phyloP scores from a whole-genome alignment of 2,797 vertebrate genomes.

The Sphenopsis melanotis region DNA sequence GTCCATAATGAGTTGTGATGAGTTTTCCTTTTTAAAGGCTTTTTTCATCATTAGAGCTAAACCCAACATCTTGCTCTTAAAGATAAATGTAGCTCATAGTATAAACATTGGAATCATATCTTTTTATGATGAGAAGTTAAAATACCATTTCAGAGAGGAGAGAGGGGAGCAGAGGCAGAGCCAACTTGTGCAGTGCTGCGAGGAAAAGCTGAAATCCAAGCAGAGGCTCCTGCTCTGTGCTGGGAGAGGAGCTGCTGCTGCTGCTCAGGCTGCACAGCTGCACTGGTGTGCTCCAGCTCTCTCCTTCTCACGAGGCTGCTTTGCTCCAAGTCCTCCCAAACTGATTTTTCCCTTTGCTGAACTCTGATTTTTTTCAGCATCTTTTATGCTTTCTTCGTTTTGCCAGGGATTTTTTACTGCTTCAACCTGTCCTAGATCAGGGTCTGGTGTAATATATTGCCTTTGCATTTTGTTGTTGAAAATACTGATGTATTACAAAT shows the following conservation, averaged over 20 bases:
- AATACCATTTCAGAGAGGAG: not conserved
- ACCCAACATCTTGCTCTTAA: slow-evolving; percentile 73
- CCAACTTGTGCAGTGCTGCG: not conserved
- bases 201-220: not conserved
- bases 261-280: not conserved
- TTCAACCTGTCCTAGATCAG: not conserved
- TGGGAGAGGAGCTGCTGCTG: not conserved
- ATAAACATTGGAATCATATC: slow-evolving; percentile 62
- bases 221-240: not conserved
- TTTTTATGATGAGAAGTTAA: slow-evolving; percentile 60
- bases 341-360: not conserved
- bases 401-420: not conserved
- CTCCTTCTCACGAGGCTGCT: not conserved
- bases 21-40: slow-evolving; percentile 77
- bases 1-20: slow-evolving; percentile 78
- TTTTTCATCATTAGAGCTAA: slow-evolving; percentile 76
- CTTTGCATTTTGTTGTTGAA: not conserved
- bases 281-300: not conserved
- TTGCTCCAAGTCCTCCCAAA: not conserved
- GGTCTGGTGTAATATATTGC: not conserved
- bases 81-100: slow-evolving; percentile 68
- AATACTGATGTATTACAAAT: not conserved
- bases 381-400: not conserved
- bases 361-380: not conserved
- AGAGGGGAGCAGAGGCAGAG: not conserved